These are phyloP conservation scores for Acrocephalus arundinaceus DNA, from an alignment of 2,113 vertebrate species.

Conservation along the genomic window DNA sequence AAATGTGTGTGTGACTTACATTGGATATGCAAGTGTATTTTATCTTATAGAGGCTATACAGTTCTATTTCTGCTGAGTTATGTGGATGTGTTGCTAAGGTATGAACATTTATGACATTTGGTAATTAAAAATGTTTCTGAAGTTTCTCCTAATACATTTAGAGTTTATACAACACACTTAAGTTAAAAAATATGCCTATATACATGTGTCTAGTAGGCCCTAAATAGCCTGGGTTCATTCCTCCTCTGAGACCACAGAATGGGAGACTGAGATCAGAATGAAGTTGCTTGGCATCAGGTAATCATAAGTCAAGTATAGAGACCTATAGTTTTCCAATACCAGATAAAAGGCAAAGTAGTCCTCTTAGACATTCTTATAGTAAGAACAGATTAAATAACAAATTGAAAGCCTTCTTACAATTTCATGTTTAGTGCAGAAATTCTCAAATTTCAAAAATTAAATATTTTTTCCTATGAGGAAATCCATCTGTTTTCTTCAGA, in stretches of 20 bases:
- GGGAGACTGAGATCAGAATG: background rate
- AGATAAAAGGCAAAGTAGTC: background rate
- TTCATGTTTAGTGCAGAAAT: background rate
- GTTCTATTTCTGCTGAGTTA: background rate
- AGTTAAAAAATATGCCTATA: background rate
- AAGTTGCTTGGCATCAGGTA: background rate
- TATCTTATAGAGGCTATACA: background rate
- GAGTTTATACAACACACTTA: accelerated
- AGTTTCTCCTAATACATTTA: background rate
- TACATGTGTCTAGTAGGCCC: background rate
- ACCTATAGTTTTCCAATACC: background rate
- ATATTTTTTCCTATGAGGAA: background rate
- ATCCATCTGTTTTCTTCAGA: background rate
- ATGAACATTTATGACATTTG: background rate
- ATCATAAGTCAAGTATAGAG: background rate
- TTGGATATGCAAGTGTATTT: background rate
- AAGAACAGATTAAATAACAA: background rate
- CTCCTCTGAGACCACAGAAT: background rate
- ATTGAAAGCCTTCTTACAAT: background rate
- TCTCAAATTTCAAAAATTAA: background rate
- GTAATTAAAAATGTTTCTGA: background rate
- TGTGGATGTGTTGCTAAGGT: background rate
- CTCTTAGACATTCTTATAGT: background rate
- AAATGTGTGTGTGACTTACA: accelerated
- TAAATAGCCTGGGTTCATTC: background rate